Evolutionary conservation across 2,113 vertebrate species (phyloP).

Genomic region (Sigmodon hispidus): DNA sequence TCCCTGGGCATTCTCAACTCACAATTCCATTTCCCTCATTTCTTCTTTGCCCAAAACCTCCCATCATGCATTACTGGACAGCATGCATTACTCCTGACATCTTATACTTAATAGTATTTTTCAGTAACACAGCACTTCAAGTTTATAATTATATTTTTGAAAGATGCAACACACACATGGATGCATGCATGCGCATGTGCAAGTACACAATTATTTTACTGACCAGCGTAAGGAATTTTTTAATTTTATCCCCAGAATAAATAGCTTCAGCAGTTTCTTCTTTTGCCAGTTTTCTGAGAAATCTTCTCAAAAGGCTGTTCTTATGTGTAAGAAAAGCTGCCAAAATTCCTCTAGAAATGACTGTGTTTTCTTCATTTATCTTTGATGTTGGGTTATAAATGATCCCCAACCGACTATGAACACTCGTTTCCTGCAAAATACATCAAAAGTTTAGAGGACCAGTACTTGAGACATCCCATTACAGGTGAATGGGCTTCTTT

Average conservation of each 20-base stretch:
- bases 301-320: constrained; percentile 87
- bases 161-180: not conserved
- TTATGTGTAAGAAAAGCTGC: constrained; percentile 93
- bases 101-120: not conserved
- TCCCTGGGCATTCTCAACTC: not conserved
- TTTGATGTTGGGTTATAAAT: constrained; percentile 93
- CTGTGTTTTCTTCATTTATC: constrained; percentile 92
- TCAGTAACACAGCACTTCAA: not conserved
- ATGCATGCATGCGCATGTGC: no score
- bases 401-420: constrained; percentile 91
- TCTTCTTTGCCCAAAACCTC: not conserved
- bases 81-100: not conserved
- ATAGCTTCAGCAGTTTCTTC: constrained; percentile 91
- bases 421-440: constrained; percentile 89
- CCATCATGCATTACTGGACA: not conserved
- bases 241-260: constrained; percentile 91
- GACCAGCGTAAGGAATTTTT: constrained; percentile 89
- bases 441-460: constrained; percentile 37
- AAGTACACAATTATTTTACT: constrained; percentile 70
- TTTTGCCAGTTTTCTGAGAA: constrained; percentile 90
- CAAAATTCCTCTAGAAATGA: constrained; percentile 93
- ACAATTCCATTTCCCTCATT: not conserved
- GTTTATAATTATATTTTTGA: constrained; percentile 1
- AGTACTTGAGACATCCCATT: not conserved
- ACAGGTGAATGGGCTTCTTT: not conserved